Evolutionary conservation across 2,797 vertebrate species (phyloP), one percentile per base, ranked within the genome.

Genomic region (Aphelocoma californica): DNA sequence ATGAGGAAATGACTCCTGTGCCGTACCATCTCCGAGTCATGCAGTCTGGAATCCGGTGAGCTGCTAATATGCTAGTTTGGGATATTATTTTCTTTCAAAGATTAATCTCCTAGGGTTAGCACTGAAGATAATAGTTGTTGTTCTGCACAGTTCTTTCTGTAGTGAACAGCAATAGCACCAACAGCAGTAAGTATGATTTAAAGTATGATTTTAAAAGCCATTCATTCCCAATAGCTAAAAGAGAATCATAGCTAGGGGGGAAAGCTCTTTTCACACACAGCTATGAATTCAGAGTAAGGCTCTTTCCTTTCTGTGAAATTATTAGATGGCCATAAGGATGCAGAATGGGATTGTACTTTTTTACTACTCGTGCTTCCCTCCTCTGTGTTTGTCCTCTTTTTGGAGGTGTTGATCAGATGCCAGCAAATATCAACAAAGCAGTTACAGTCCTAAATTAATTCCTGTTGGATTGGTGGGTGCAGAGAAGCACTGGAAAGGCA

Each of bases 371-470:
- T 40, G 13, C 54, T 32, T 81, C 38, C 12, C 9, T 81, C 15
- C 45, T 73, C 79, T 4, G 1, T 1, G 1, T 44, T 87, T 16
- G 0, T 18, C 38, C 74, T 70, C 2, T 0, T 45, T 15, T 29
- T 47, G 38, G 42, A 87, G 56, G 19, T 6, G 13, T 14, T 77
- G 20, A 51, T 86, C 3, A 5, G 60, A 60, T 14, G 14, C 32
- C n/a, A 58, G 13, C 4, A 11, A 62, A 56, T 48, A 66, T 4
- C 44, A 40, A 14, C 42, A 48, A 53, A 64, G 6, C 25, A 28
- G 29, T 8, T 32, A 18, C 13, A 10, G 36, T 14, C 44, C 17
- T 73, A 31, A 48, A 77, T 57, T 25, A 57, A 57, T 29, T 83
- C 40, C 31, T 0, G 0, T 24, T 48, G 53, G 36, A 53, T 14